phyloP scores from a whole-genome alignment of 1,140 invertebrate genomes.

The Hycleus cichorii region DNA sequence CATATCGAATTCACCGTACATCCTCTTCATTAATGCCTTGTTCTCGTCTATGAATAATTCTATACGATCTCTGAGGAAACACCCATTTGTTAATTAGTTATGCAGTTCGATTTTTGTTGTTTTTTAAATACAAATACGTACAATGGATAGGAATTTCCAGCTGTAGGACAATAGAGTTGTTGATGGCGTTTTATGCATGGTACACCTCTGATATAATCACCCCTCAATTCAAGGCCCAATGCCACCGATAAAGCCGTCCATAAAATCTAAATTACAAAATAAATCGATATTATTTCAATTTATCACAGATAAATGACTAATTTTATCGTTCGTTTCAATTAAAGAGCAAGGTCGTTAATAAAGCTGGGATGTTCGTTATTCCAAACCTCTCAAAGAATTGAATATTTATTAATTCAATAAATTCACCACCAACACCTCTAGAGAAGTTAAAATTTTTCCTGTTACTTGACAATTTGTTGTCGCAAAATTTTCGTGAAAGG shows the following conservation, averaged over 20 bases:
- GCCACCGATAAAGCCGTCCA: conserved; percentile 83
- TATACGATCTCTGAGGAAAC: conserved; percentile 66
- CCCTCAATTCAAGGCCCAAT: conserved; percentile 73
- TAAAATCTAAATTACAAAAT: conserved; percentile 58
- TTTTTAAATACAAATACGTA: conserved; percentile 49
- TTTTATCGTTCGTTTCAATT: not conserved
- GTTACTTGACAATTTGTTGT: too few relatives aligned
- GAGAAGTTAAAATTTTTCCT: too few relatives aligned
- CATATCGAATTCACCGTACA: conserved; percentile 82
- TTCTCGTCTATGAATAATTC: conserved; percentile 89
- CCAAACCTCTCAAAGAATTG: too few relatives aligned
- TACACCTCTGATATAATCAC: conserved; percentile 75
- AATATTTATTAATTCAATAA: too few relatives aligned
- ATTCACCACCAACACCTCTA: too few relatives aligned
- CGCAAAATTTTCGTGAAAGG: not conserved
- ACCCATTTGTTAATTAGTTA: conserved; percentile 39
- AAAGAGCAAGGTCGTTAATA: conserved; percentile 11
- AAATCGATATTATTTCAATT: not conserved
- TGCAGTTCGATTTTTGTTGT: not conserved
- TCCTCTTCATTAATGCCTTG: conserved; percentile 83
- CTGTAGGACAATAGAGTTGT: conserved; percentile 84
- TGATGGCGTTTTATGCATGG: conserved; percentile 83
- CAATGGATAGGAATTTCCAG: conserved; percentile 83
- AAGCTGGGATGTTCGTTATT: not conserved
- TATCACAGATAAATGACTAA: not conserved